Evolutionary conservation across 2,888 invertebrate species (phyloP).

Genomic region (Parnassius orleans): DNA sequence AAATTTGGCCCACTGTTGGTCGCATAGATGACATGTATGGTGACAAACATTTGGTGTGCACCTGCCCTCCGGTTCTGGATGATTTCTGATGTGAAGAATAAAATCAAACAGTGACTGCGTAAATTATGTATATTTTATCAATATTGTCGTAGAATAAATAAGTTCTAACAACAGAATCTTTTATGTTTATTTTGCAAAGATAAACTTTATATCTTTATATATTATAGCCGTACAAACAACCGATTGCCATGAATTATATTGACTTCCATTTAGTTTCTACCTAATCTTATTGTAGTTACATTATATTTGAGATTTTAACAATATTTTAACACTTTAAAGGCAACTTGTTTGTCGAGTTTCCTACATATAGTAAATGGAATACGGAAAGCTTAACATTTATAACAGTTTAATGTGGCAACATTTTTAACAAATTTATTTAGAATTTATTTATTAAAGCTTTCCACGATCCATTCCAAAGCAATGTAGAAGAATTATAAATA

Average conservation of each 20-base stretch:
- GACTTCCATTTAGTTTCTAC: constrained; percentile 57
- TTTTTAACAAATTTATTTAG: constrained; percentile 17
- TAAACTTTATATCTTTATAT: constrained; percentile 45
- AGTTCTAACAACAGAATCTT: constrained; percentile 51
- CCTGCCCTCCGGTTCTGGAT: constrained; percentile 94
- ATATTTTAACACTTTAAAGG: constrained; percentile 66
- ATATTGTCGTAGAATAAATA: constrained; percentile 73
- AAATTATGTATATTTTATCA: constrained; percentile 59
- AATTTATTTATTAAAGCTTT: constrained; percentile 22
- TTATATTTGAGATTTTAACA: constrained; percentile 34
- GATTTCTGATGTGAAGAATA: constrained; percentile 74
- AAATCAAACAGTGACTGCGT: constrained; percentile 47
- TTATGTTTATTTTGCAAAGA: constrained; percentile 46
- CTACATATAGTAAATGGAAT: constrained; percentile 53
- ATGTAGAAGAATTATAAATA: neutral
- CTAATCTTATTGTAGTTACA: constrained; percentile 46
- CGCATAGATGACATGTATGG: constrained; percentile 99
- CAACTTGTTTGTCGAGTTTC: constrained; percentile 66
- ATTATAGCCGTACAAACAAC: constrained; percentile 48
- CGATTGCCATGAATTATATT: constrained; percentile 54
- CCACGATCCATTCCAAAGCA: constrained; percentile 5
- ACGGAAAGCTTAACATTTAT: constrained; percentile 46
- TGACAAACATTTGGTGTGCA: constrained; percentile 97
- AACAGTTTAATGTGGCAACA: constrained; percentile 32
- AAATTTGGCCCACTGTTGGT: constrained; percentile 99